Conservation (phyloP, 2,888 invertebrate genomes). For the Leptinotarsa haldemani region DNA sequence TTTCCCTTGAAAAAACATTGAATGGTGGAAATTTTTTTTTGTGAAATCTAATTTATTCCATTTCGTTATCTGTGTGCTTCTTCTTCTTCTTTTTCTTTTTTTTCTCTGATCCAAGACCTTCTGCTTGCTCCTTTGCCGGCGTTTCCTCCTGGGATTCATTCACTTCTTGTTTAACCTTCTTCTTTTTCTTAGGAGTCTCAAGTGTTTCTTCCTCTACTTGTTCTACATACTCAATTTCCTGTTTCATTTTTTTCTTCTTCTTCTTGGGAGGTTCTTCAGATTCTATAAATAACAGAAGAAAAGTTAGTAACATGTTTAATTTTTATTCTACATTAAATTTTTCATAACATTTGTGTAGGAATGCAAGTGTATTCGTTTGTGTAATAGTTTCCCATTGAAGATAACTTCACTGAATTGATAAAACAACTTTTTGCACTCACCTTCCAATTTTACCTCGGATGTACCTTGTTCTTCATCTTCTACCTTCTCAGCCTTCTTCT, state of each 20-base stretch:
- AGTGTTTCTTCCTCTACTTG: conserved; percentile 54
- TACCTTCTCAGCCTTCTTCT: conserved; percentile 28
- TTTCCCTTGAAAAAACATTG: too few relatives aligned
- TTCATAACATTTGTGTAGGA: too few relatives aligned
- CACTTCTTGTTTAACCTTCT: conserved; percentile 47
- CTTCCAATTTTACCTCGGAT: conserved; percentile 36
- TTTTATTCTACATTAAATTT: too few relatives aligned
- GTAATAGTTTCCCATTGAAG: too few relatives aligned
- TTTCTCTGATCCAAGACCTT: conserved; percentile 40
- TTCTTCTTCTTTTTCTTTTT: conserved; percentile 50
- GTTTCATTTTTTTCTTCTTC: conserved; percentile 58
- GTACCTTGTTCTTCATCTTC: conserved; percentile 51
- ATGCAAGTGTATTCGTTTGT: too few relatives aligned
- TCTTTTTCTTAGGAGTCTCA: conserved; percentile 53
- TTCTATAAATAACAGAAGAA: conserved; percentile 19
- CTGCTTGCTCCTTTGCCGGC: conserved; percentile 43
- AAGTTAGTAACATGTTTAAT: too few relatives aligned
- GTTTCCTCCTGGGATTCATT: conserved; percentile 42
- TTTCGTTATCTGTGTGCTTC: conserved; percentile 44
- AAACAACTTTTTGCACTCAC: conserved; percentile 3
- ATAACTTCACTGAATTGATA: too few relatives aligned
- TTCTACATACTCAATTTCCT: conserved; percentile 55
- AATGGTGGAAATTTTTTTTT: too few relatives aligned
- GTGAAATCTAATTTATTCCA: not conserved
- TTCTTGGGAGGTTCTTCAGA: conserved; percentile 54